Evolutionary conservation across 2,113 vertebrate genomes (phyloP).

Genomic region (Brachyhypopomus gauderio): DNA sequence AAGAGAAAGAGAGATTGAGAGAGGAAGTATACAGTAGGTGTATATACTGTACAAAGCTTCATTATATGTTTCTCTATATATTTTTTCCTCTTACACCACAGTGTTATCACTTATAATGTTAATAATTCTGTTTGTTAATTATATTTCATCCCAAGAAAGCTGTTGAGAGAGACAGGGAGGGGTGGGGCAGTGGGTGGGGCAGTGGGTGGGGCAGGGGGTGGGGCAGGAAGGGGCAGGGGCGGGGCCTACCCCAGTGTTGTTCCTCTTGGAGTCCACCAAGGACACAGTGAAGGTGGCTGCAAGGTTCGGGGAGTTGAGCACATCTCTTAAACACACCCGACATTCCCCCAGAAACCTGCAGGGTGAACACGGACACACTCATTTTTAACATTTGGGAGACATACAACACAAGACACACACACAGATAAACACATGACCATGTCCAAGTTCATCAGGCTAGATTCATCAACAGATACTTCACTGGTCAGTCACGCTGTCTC

Average conservation of each 20-base stretch:
- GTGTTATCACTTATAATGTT: too few relatives aligned
- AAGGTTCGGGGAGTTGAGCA: slow-evolving; percentile 82
- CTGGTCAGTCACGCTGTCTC: background rate
- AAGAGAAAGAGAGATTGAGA: too few relatives aligned
- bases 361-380: slow-evolving; percentile 11
- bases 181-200: too few relatives aligned
- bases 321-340: slow-evolving; percentile 80
- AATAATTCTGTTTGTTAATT: background rate
- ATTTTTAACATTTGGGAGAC: background rate
- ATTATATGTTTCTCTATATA: too few relatives aligned
- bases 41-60: too few relatives aligned
- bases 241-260: slow-evolving; percentile 83
- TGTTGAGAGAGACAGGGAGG: background rate
- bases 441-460: background rate
- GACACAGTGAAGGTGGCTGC: slow-evolving; percentile 84
- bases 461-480: background rate
- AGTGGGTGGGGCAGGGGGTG: background rate
- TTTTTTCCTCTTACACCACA: too few relatives aligned
- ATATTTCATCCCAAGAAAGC: background rate
- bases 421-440: background rate
- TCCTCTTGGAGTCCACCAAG: slow-evolving; percentile 84
- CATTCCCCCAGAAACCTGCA: slow-evolving; percentile 88
- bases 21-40: too few relatives aligned
- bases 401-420: slow-evolving; percentile 11
- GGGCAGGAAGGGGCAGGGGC: background rate